These are phyloP conservation scores for Drosophila santomea DNA, from an alignment of 1,140 invertebrate species.

Conservation along the genomic window DNA sequence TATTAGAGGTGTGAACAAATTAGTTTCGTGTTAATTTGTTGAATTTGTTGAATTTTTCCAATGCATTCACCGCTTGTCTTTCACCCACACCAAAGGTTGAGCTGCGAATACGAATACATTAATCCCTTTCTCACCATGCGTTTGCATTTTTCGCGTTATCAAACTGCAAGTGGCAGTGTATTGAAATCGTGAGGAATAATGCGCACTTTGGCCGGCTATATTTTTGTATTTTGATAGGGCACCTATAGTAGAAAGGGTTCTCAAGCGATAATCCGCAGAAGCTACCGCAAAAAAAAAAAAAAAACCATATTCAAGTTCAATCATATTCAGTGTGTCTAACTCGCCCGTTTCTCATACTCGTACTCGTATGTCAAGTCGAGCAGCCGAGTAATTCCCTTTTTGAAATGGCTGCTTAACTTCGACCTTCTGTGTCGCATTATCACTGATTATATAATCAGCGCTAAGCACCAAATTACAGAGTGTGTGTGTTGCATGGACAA, in stretches of 20 bases:
- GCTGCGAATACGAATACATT: constrained; percentile 1
- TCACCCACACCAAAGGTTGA: not conserved
- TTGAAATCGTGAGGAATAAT: not conserved
- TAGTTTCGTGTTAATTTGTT: not conserved
- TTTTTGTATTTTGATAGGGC: constrained; percentile 14
- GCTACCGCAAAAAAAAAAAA: not conserved
- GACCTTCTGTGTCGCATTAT: not conserved
- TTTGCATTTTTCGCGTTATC: constrained; percentile 13
- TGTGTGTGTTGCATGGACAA: not conserved
- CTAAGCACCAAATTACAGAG: not conserved
- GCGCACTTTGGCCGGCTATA: constrained; percentile 5
- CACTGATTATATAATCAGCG: not conserved
- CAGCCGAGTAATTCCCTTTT: not conserved
- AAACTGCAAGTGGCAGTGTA: not conserved
- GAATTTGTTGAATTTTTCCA: not conserved
- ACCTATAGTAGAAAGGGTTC: constrained; percentile 9
- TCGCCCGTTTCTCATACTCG: not conserved
- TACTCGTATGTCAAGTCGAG: not conserved
- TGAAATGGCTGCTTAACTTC: not conserved
- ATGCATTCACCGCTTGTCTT: not conserved
- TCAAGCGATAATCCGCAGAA: not conserved
- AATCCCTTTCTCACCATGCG: constrained; percentile 20
- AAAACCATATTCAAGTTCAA: constrained; percentile 2
- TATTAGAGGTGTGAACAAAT: constrained; percentile 8
- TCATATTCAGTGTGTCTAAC: no score